These are phyloP conservation scores for Characodon lateralis DNA, from an alignment of 2,797 vertebrate genomes.

Conservation along the genomic window DNA sequence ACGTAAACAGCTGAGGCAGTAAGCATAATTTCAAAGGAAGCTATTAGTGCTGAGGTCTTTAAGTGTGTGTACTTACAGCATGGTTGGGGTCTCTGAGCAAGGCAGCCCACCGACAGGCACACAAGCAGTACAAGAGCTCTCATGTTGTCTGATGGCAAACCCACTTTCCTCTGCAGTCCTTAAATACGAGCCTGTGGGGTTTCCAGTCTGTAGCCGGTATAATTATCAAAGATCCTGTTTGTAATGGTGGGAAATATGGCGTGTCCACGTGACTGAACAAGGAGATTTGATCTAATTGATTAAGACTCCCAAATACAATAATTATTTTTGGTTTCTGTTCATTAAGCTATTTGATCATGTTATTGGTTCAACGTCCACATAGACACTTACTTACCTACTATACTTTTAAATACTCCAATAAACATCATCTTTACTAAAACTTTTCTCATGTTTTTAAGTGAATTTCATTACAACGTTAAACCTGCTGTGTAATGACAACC, in stretches of 20 bases:
- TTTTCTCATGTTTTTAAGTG: background rate
- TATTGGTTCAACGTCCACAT: background rate
- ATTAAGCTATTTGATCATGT: background rate
- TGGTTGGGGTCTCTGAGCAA: conserved; percentile 58
- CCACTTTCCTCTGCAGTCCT: conserved; percentile 20
- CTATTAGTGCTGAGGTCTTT: background rate
- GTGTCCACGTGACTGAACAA: background rate
- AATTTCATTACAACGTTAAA: background rate
- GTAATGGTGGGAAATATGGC: background rate
- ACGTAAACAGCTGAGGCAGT: too few species aligned
- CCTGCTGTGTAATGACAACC: background rate
- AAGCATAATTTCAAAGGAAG: too few species aligned
- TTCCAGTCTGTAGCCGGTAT: background rate
- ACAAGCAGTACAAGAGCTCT: conserved; percentile 43
- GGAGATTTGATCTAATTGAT: background rate
- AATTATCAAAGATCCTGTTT: conserved; percentile 12
- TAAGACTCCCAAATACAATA: background rate
- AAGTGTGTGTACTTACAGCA: conserved; percentile 68
- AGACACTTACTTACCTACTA: background rate
- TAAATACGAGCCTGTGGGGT: conserved; percentile 23
- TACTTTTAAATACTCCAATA: background rate
- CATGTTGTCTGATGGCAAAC: conserved; percentile 39
- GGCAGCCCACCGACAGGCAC: conserved; percentile 42
- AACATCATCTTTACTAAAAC: background rate
- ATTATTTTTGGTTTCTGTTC: background rate